Conservation (phyloP, 1,140 invertebrate species). For the Latrodectus geometricus region DNA sequence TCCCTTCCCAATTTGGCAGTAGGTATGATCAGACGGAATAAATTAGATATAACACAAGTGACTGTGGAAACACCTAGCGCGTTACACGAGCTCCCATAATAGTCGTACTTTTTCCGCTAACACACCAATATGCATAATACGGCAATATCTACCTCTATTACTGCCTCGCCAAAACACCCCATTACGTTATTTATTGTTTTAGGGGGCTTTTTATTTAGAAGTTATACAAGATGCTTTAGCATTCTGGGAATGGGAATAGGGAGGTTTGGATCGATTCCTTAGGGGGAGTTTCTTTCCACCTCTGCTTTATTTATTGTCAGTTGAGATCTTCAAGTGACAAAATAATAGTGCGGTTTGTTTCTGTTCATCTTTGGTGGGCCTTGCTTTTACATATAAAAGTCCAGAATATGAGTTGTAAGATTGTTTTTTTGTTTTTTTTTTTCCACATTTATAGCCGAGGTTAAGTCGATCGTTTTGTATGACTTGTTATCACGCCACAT, state of each 20-base stretch:
- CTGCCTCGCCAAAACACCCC: conserved; percentile 12
- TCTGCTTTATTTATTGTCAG: conserved; percentile 43
- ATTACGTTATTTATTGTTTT: conserved; percentile 55
- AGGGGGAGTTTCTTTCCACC: conserved; percentile 13
- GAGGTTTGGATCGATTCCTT: conserved; percentile 15
- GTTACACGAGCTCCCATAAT: conserved; percentile 41
- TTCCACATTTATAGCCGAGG: not conserved
- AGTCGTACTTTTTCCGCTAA: conserved; percentile 39
- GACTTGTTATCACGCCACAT: conserved; percentile 34
- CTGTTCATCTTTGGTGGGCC: conserved; percentile 41
- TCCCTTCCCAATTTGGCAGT: conserved; percentile 3
- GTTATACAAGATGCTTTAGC: conserved; percentile 8
- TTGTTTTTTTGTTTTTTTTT: not conserved
- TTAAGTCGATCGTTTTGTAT: not conserved
- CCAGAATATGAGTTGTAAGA: conserved; percentile 9
- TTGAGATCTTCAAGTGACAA: conserved; percentile 21
- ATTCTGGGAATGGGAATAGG: not conserved
- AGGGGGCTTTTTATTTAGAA: conserved; percentile 42
- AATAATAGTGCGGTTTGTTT: conserved; percentile 40
- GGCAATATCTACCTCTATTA: conserved; percentile 45
- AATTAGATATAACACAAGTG: conserved; percentile 52
- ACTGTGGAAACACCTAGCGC: conserved; percentile 26
- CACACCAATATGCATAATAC: conserved; percentile 54
- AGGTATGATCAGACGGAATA: conserved; percentile 4
- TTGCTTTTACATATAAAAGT: not conserved